phyloP scores from a whole-genome alignment of 2,797 vertebrate species.

The Acrossocheilus wenchowensis region DNA sequence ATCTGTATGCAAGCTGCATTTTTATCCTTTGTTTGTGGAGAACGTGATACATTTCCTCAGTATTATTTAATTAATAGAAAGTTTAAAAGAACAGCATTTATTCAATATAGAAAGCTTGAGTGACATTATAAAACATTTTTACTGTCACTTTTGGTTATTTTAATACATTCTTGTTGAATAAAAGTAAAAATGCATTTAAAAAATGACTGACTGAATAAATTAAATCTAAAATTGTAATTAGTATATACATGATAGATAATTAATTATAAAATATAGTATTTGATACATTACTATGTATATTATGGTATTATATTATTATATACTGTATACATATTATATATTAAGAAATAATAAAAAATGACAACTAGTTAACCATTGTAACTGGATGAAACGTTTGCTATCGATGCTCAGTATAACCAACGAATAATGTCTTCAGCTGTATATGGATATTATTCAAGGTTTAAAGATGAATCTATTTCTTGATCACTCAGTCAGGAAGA shows the following conservation, averaged over 20 bases:
- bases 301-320: too few species aligned
- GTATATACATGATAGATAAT: too few species aligned
- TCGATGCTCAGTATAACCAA: neutral
- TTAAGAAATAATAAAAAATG: neutral
- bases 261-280: too few species aligned
- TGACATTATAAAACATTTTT: neutral
- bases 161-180: neutral
- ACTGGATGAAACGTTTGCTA: neutral
- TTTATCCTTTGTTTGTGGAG: too few species aligned
- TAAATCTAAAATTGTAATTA: too few species aligned
- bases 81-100: neutral
- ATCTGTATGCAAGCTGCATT: too few species aligned
- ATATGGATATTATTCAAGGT: neutral
- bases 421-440: neutral
- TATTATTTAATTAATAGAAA: neutral
- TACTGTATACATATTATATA: too few species aligned
- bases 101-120: neutral
- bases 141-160: neutral
- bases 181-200: neutral
- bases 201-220: neutral
- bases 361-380: neutral
- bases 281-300: too few species aligned
- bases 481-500: neutral
- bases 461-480: neutral
- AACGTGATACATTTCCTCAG: neutral